A percentile compares a stretch with the other conserved stretches of the same genome.
Conservation (phyloP, 2,797 vertebrate genomes). For the Takifugu ocellatus region DNA sequence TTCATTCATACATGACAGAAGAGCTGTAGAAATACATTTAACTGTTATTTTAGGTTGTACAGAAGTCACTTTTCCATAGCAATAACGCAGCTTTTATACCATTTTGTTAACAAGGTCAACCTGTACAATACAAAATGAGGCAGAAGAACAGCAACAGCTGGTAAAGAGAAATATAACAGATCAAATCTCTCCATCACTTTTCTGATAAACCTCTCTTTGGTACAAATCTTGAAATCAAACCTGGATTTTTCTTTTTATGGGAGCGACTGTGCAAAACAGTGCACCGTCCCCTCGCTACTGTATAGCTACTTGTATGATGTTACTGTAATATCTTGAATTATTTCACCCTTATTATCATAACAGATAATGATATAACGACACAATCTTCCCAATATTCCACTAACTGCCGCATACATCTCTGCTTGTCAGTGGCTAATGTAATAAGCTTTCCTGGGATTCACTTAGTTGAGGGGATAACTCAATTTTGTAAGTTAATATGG, state of each 20-base stretch:
- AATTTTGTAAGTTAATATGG: slow-evolving; percentile 69
- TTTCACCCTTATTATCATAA: slow-evolving; percentile 51
- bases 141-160: slow-evolving; percentile 4
- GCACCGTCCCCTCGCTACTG: too few species aligned
- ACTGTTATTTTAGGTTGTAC: too few species aligned
- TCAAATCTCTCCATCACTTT: too few species aligned
- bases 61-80: too few species aligned
- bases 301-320: too few species aligned
- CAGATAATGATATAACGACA: slow-evolving; percentile 65
- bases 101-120: slow-evolving; percentile 42
- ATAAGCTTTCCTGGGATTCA: slow-evolving; percentile 68
- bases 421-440: slow-evolving; percentile 60
- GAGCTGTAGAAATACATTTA: too few species aligned
- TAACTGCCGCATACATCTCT: slow-evolving; percentile 57
- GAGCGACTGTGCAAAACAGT: too few species aligned
- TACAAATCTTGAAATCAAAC: too few species aligned
- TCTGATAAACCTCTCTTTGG: too few species aligned
- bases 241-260: too few species aligned
- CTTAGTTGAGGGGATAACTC: slow-evolving; percentile 67
- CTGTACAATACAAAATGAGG: slow-evolving; percentile 15
- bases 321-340: slow-evolving; percentile 26
- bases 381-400: slow-evolving; percentile 61
- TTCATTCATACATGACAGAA: too few species aligned
- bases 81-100: slow-evolving; percentile 5
- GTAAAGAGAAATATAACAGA: too few species aligned